A percentile compares a stretch with the other conserved stretches of the same genome.
Evolutionary conservation across 2,113 vertebrate genomes (phyloP).

Genomic region (Scolopax mira): DNA sequence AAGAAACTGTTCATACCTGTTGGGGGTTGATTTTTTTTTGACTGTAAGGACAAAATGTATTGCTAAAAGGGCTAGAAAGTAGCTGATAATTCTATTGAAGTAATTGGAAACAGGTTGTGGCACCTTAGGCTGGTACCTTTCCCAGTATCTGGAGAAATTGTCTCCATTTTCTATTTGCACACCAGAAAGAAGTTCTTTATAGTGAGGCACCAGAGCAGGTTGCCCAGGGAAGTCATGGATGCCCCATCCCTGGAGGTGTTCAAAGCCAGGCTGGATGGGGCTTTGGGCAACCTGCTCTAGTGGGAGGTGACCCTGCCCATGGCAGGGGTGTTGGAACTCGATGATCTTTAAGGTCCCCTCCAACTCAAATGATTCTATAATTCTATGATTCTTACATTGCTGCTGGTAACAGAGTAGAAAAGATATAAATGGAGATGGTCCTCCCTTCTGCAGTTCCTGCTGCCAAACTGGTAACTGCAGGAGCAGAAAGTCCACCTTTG

Average conservation of each 20-base stretch:
- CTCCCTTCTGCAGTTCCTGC: neutral
- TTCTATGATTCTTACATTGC: neutral
- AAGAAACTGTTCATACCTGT: neutral
- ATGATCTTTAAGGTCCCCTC: too few relatives aligned
- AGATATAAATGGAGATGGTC: neutral
- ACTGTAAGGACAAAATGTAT: neutral
- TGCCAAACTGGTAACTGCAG: neutral
- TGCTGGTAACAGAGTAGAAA: neutral
- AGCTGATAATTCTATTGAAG: neutral
- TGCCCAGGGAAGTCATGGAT: too few relatives aligned
- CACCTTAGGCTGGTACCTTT: neutral
- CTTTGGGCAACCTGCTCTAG: too few relatives aligned
- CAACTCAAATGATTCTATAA: too few relatives aligned
- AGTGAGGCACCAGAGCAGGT: too few relatives aligned
- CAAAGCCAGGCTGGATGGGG: too few relatives aligned
- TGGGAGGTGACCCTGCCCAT: too few relatives aligned
- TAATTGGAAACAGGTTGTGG: neutral
- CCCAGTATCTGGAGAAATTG: neutral
- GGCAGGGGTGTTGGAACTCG: too few relatives aligned
- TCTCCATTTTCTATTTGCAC: neutral
- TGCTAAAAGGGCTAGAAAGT: neutral
- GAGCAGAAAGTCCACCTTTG: neutral
- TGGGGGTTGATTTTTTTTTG: accelerated
- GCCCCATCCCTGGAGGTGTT: too few relatives aligned
- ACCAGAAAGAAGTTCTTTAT: too few relatives aligned